Evolutionary conservation across 1,140 invertebrate genomes (phyloP).

Genomic region (Coenobita brevimanus): DNA sequence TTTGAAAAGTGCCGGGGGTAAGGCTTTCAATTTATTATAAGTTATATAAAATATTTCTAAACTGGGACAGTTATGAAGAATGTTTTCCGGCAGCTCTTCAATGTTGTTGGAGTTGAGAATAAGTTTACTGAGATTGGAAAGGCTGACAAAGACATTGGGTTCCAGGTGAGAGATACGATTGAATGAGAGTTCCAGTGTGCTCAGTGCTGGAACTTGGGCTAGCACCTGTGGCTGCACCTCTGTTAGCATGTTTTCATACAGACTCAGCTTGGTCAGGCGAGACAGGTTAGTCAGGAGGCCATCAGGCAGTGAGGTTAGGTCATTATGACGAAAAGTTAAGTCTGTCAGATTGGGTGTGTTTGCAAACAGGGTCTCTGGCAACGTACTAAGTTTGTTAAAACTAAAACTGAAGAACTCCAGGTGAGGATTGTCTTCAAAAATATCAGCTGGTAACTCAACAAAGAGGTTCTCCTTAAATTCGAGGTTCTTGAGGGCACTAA

Average conservation of each 20-base stretch:
- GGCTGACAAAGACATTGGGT: conserved; percentile 13
- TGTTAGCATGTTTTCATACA: conserved; percentile 40
- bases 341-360: conserved; percentile 77
- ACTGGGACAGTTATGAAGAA: conserved; percentile 77
- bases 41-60: conserved; percentile 72
- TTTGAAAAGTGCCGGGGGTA: conserved; percentile 48
- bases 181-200: conserved; percentile 72
- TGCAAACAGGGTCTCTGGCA: conserved; percentile 78
- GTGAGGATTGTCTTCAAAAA: conserved; percentile 76
- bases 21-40: conserved; percentile 28
- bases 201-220: conserved; percentile 23
- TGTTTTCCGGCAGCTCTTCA: conserved; percentile 75
- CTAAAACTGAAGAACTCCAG: conserved; percentile 79
- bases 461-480: conserved; percentile 75
- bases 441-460: conserved; percentile 75
- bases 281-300: conserved; percentile 77
- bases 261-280: conserved; percentile 73
- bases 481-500: conserved; percentile 75
- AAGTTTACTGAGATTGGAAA: conserved; percentile 11
- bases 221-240: conserved; percentile 47
- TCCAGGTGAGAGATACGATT: conserved; percentile 22
- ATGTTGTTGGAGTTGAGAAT: conserved; percentile 75
- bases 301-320: conserved; percentile 78
- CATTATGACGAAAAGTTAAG: conserved; percentile 78
- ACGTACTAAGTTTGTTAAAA: conserved; percentile 77